A percentile compares a stretch with the other conserved stretches of the same genome.
These are phyloP conservation scores for Trinectes maculatus DNA, from an alignment of 2,113 vertebrate genomes.

Conservation along the genomic window DNA sequence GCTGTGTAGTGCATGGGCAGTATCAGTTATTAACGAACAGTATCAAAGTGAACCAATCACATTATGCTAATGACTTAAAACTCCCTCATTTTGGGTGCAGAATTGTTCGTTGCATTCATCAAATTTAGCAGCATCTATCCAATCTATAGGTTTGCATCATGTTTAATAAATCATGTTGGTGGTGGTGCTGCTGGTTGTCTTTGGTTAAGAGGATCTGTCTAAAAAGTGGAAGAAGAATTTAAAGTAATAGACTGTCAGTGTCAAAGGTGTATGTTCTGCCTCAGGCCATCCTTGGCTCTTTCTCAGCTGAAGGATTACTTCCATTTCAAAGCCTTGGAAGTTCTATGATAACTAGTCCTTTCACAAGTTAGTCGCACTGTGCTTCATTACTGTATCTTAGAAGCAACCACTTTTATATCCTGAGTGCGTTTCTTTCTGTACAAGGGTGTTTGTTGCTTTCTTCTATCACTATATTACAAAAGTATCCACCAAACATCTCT, in stretches of 20 bases:
- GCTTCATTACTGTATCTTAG: constrained; percentile 13
- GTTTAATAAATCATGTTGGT: no score
- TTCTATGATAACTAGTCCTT: constrained; percentile 31
- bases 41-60: constrained; percentile 6
- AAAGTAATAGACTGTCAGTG: constrained; percentile 54
- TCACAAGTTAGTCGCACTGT: constrained; percentile 1
- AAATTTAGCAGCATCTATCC: constrained; percentile 1
- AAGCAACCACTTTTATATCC: constrained; percentile 38
- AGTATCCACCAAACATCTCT: no score
- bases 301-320: constrained; percentile 31
- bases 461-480: no score
- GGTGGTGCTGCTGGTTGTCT: constrained; percentile 12
- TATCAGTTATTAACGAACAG: no score
- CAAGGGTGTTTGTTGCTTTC: not conserved
- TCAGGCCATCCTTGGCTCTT: constrained; percentile 42
- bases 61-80: constrained; percentile 16
- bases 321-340: constrained; percentile 38
- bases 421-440: not conserved
- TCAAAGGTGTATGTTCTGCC: constrained; percentile 60
- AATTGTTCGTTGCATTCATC: not conserved
- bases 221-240: constrained; percentile 20
- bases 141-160: constrained; percentile 9
- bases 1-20: not conserved
- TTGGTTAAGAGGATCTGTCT: constrained; percentile 18
- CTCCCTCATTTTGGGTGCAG: constrained; percentile 9